Evolutionary conservation across 2,888 invertebrate genomes (phyloP).

Genomic region (Lasioglossum morio): DNA sequence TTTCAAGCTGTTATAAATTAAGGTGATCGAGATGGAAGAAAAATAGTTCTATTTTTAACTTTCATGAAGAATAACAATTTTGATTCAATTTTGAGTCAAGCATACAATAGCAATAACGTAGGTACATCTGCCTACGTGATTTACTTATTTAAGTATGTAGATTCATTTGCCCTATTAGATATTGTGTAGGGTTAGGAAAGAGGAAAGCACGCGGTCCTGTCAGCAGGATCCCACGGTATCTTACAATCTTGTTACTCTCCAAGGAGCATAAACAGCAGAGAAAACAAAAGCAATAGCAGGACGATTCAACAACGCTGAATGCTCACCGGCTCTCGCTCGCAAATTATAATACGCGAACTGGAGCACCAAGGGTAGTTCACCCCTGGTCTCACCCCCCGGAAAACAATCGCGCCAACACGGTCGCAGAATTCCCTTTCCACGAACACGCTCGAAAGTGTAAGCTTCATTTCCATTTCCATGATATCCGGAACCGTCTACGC

Average conservation of each 20-base stretch:
- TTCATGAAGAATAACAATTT: too few species aligned
- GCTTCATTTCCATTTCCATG: constrained; percentile 20
- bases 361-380: constrained; percentile 9
- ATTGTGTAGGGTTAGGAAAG: neutral
- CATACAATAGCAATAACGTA: too few species aligned
- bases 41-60: too few species aligned
- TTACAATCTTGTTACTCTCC: neutral
- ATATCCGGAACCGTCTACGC: neutral
- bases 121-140: too few species aligned
- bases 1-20: too few species aligned
- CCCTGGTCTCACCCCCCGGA: neutral
- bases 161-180: too few species aligned
- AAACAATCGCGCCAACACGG: neutral
- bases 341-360: constrained; percentile 1
- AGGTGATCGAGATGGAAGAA: too few species aligned
- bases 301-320: constrained; percentile 21
- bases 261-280: neutral
- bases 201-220: neutral
- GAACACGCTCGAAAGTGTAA: neutral
- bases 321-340: neutral
- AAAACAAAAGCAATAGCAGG: constrained; percentile 24
- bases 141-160: too few species aligned
- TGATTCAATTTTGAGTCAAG: too few species aligned
- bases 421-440: neutral
- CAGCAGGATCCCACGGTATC: neutral